A percentile compares a stretch with the other conserved stretches of the same genome.
Evolutionary conservation across 2,888 invertebrate genomes (phyloP).

Genomic region (Sesamia inferens): DNA sequence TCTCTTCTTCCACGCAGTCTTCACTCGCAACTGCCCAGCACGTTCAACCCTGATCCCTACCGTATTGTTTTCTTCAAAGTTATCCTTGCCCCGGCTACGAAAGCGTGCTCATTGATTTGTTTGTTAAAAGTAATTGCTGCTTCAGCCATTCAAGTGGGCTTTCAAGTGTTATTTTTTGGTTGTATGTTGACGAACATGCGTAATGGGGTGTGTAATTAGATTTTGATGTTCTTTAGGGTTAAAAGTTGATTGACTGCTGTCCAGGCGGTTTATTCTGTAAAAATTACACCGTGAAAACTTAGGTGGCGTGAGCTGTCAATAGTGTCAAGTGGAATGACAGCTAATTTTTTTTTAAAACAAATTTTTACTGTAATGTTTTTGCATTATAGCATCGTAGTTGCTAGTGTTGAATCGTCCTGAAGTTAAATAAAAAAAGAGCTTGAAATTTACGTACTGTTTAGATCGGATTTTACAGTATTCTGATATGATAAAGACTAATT

Average conservation of each 20-base stretch:
- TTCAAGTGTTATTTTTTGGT: conserved; percentile 55
- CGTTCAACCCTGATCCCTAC: conserved; percentile 56
- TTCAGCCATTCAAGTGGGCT: conserved; percentile 40
- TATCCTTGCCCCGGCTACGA: conserved; percentile 58
- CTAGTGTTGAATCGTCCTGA: not conserved
- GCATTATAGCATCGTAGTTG: not conserved
- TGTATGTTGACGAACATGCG: conserved; percentile 47
- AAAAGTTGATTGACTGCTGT: not conserved
- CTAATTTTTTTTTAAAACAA: not conserved
- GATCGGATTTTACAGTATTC: too few relatives aligned
- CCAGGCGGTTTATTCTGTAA: not conserved
- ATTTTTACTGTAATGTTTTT: not conserved
- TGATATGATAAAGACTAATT: too few relatives aligned
- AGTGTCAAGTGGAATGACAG: not conserved
- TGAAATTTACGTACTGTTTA: too few relatives aligned
- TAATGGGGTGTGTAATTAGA: conserved; percentile 58
- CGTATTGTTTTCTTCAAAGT: conserved; percentile 67
- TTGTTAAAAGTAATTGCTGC: conserved; percentile 67
- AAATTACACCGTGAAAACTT: not conserved
- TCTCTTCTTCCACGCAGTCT: not conserved
- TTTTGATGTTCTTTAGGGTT: conserved; percentile 34
- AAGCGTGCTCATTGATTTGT: conserved; percentile 65
- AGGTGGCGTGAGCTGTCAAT: not conserved
- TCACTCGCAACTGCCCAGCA: conserved; percentile 10
- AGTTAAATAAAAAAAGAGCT: not conserved